A percentile compares a stretch with the other conserved stretches of the same genome.
phyloP scores from a whole-genome alignment of 2,797 vertebrate species.

The Centroberyx gerrardi region DNA sequence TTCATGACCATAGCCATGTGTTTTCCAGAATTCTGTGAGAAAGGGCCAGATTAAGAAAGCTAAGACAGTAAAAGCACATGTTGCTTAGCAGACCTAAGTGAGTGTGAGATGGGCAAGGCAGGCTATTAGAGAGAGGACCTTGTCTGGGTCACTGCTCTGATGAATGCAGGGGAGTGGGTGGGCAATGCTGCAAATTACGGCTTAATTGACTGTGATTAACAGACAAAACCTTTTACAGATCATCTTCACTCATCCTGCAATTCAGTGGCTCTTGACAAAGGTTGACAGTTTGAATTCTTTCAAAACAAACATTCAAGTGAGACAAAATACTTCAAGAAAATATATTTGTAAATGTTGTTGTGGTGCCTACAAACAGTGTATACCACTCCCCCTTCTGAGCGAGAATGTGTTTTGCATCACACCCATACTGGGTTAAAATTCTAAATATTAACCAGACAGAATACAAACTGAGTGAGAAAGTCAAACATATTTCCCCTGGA shows the following conservation, averaged over 20 bases:
- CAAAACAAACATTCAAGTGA: constrained; percentile 17
- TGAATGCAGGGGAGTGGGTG: constrained; percentile 8
- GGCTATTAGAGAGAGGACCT: constrained; percentile 40
- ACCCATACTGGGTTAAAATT: constrained; percentile 6
- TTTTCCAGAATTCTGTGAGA: constrained; percentile 23
- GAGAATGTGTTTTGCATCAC: constrained; percentile 7
- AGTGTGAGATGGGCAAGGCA: constrained; percentile 16
- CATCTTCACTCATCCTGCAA: constrained; percentile 33
- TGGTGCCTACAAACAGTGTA: constrained; percentile 8
- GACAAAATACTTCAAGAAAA: constrained; percentile 34
- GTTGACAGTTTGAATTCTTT: neutral
- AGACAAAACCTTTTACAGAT: constrained; percentile 54
- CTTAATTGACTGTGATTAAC: constrained; percentile 59
- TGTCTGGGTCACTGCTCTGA: constrained; percentile 36
- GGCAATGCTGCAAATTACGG: constrained; percentile 54
- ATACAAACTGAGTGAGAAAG: constrained; percentile 12
- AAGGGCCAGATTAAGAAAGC: constrained; percentile 28
- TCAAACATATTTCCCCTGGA: constrained; percentile 1
- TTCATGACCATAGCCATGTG: constrained; percentile 13
- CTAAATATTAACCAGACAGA: neutral
- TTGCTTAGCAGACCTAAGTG: neutral
- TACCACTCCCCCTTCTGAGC: constrained; percentile 1
- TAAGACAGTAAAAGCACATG: constrained; percentile 19
- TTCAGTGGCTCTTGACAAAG: constrained; percentile 10
- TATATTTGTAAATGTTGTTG: constrained; percentile 26